Base-by-base conservation (phyloP, 2,888 invertebrate species). In the Clitarchus hookeri region DNA sequence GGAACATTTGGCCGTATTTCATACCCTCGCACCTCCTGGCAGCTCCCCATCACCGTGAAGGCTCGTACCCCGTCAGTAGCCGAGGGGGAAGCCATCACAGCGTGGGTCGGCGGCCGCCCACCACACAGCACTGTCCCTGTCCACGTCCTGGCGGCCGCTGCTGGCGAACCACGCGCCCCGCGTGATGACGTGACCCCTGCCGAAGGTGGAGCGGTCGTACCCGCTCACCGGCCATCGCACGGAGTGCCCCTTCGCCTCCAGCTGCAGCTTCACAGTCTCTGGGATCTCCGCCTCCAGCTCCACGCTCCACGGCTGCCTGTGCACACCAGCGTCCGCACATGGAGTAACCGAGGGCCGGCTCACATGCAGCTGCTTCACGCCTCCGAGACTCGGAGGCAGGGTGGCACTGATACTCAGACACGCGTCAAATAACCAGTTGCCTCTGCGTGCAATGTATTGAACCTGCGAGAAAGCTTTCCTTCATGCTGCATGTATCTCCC, bases 71-170 rank as follows among this genome's bases (percentile, higher is more conserved):
- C 4, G 53, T 85, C 65, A 85, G 44, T 85, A 85, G 19, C 53
- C 77, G 0, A 54, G 26, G 23, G 85, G 85, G 83, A 83, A 85
- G 25, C 85, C 85, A 36, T 85, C 85, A 44, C 85, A 85, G 19
- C 85, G 25, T 19, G 83, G 65, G 36, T 85, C 85, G 53, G 85
- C 85, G 83, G 85, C 85, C 36, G 13, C 36, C 85, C 85, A 85
- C 82, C 65, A 85, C 2, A 85, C 85, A 25, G 53, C 26, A 26
- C 27, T 54, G 0, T 36, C 83, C 44, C 83, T 54, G 65, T 85
- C 36, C 25, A 85, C 85, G 44, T 80, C 80, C 8, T 23, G 53
- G 13, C 26, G 19, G 25, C 0, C 23, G 26, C 19, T 25, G 13
- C 80, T 85, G 16, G 48, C 48, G 44, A 79, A 85, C 83, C 77